Conservation (phyloP, 2,888 invertebrate genomes). For the Dryocosmus kuriphilus region DNA sequence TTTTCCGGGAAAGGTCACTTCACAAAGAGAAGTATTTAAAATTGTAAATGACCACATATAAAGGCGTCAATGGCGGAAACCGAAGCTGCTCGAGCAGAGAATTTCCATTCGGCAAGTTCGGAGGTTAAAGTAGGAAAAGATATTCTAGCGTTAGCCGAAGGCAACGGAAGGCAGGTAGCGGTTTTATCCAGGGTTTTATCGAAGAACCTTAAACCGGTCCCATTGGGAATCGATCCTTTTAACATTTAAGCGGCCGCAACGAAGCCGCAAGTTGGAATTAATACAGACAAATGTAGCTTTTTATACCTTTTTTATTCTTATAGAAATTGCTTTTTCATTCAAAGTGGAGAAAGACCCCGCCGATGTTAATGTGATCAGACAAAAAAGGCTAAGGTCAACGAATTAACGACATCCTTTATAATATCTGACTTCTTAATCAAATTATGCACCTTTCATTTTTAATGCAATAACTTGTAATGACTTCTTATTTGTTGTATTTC, state of each 20-base stretch:
- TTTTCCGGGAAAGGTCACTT: neutral
- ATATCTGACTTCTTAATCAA: conserved; percentile 14
- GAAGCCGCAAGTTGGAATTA: conserved; percentile 4
- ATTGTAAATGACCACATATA: neutral
- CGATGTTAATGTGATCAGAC: conserved; percentile 25
- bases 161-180: conserved; percentile 32
- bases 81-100: conserved; percentile 15
- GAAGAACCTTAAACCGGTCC: conserved; percentile 26
- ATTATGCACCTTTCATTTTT: neutral
- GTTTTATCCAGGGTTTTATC: neutral
- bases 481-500: too few species aligned
- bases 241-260: conserved; percentile 14
- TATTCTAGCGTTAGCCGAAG: conserved; percentile 18
- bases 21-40: conserved; percentile 21
- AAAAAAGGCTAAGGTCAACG: conserved; percentile 25
- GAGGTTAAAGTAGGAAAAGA: conserved; percentile 33
- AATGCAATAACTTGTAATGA: neutral
- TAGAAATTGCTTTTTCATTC: conserved; percentile 22
- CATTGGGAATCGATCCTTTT: conserved; percentile 27
- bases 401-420: neutral
- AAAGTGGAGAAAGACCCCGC: neutral
- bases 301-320: neutral
- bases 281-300: conserved; percentile 17
- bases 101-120: conserved; percentile 36
- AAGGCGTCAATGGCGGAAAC: conserved; percentile 25